Evolutionary conservation across 2,113 vertebrate species (phyloP).

Genomic region (Oxygymnocypris stewartii): DNA sequence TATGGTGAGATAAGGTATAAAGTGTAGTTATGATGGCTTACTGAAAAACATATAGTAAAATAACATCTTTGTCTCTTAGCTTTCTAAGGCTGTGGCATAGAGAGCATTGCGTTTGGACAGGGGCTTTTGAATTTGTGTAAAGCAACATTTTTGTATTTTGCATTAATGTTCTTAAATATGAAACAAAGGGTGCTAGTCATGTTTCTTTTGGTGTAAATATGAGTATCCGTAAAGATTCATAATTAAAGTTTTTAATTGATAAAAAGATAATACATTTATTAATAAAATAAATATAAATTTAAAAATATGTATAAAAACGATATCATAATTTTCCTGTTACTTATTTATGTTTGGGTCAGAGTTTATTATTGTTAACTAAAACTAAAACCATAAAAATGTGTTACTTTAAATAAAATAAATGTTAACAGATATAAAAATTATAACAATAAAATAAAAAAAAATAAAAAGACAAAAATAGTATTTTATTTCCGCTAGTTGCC

Average conservation of each 20-base stretch:
- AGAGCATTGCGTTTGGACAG: neutral
- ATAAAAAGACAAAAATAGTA: too few species aligned
- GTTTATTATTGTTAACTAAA: too few species aligned
- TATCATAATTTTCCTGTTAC: neutral
- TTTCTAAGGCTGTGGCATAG: neutral
- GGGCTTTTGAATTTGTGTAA: neutral
- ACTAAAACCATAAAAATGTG: too few species aligned
- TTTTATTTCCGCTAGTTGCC: too few species aligned
- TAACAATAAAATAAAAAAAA: too few species aligned
- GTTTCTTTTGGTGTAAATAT: neutral
- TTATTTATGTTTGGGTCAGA: neutral
- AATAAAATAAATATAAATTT: neutral
- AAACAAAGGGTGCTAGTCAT: neutral
- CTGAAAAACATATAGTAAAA: neutral
- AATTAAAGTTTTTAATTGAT: too few species aligned
- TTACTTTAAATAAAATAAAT: too few species aligned
- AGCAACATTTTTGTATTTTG: neutral
- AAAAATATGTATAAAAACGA: neutral
- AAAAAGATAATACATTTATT: neutral
- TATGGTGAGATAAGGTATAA: neutral
- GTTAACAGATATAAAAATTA: too few species aligned
- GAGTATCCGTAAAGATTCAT: neutral
- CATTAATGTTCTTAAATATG: neutral
- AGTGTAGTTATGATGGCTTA: neutral
- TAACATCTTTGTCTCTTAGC: neutral